A percentile compares a stretch with the other conserved stretches of the same genome.
These are phyloP conservation scores for Lepidurus couesii DNA, from an alignment of 1,140 invertebrate species.

Conservation along the genomic window DNA sequence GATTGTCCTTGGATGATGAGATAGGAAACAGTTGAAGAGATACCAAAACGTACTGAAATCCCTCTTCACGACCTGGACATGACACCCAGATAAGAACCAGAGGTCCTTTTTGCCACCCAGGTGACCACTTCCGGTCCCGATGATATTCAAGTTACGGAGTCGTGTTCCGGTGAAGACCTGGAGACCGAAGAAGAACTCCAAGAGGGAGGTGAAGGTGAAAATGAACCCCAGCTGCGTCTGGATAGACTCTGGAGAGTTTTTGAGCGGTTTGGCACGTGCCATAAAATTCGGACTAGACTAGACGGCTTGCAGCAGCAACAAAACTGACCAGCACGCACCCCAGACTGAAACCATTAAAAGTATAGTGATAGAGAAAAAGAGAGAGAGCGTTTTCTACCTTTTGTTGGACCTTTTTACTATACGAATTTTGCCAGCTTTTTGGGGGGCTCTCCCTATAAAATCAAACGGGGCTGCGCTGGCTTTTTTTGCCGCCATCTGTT, in stretches of 20 bases:
- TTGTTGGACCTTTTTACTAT: background rate
- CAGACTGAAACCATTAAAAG: conserved; percentile 19
- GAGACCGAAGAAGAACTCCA: background rate
- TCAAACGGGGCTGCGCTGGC: background rate
- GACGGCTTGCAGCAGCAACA: background rate
- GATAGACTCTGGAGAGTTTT: background rate
- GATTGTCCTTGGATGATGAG: no score
- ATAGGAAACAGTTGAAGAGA: no score
- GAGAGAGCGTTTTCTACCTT: no score
- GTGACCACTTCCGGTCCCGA: background rate
- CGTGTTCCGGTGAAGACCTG: conserved; percentile 7
- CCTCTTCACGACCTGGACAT: no score
- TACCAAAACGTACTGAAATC: no score
- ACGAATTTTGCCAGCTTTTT: background rate
- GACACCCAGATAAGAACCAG: no score
- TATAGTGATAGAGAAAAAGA: background rate
- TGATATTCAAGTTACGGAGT: conserved; percentile 1
- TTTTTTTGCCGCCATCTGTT: background rate
- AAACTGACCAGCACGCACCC: background rate
- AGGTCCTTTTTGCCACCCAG: background rate
- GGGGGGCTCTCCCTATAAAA: background rate
- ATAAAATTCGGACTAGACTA: conserved; percentile 7
- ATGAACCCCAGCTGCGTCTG: background rate
- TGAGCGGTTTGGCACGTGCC: conserved; percentile 4
- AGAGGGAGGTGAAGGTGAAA: background rate